Evolutionary conservation across 1,140 invertebrate genomes (phyloP).

Genomic region (Hormaphis cornu): DNA sequence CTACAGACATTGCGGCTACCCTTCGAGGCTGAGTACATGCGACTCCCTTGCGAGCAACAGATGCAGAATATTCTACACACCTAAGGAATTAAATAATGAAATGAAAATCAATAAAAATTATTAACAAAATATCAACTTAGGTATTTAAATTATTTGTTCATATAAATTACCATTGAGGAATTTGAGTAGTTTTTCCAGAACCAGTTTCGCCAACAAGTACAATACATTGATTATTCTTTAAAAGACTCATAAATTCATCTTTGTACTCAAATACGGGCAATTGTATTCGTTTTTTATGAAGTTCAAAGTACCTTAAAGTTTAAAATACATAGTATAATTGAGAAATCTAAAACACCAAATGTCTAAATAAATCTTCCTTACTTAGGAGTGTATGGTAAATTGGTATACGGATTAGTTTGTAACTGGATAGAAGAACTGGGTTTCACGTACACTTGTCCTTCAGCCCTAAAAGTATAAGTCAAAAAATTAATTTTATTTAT

Average conservation of each 20-base stretch:
- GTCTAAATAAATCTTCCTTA: slow-evolving; percentile 36
- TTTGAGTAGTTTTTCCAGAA: slow-evolving; percentile 95
- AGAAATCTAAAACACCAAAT: too few relatives aligned
- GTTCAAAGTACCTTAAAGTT: slow-evolving; percentile 59
- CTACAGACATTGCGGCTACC: slow-evolving; percentile 98
- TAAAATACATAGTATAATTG: slow-evolving; percentile 16
- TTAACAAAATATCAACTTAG: not conserved
- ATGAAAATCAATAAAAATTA: not conserved
- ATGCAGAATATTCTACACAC: slow-evolving; percentile 82
- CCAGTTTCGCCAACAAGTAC: slow-evolving; percentile 94
- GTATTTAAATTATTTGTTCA: not conserved
- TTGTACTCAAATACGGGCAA: slow-evolving; percentile 97
- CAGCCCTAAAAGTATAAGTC: not conserved
- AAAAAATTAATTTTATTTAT: not conserved
- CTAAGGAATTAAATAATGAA: slow-evolving; percentile 47
- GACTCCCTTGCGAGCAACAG: slow-evolving; percentile 68
- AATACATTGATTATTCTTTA: slow-evolving; percentile 82
- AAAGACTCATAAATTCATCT: slow-evolving; percentile 85
- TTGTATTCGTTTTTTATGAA: slow-evolving; percentile 77
- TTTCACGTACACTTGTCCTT: slow-evolving; percentile 16
- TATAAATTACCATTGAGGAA: slow-evolving; percentile 57
- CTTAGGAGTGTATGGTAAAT: slow-evolving; percentile 63
- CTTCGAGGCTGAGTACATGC: slow-evolving; percentile 95
- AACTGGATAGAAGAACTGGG: slow-evolving; percentile 13
- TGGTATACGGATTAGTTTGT: slow-evolving; percentile 56